phyloP scores from a whole-genome alignment of 1,140 invertebrate species.

The Listronotus oregonensis region DNA sequence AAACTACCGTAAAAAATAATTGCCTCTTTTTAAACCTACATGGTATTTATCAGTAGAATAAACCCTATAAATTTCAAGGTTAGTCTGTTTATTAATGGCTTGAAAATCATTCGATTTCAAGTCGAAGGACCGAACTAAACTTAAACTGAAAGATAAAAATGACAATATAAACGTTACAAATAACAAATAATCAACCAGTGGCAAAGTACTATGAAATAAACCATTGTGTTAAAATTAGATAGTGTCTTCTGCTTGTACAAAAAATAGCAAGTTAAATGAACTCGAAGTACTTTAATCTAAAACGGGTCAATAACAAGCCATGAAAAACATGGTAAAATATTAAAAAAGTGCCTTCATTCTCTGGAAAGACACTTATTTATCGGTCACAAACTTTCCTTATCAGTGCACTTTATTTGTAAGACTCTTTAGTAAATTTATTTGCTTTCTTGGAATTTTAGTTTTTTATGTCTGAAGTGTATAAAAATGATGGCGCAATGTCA shows the following conservation, averaged over 20 bases:
- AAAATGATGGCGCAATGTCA: constrained; percentile 15
- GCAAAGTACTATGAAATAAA: constrained; percentile 29
- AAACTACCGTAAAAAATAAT: too few relatives aligned
- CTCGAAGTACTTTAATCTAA: constrained; percentile 37
- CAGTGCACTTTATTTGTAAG: constrained; percentile 29
- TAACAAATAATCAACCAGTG: constrained; percentile 4
- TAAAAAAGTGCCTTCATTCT: constrained; percentile 39
- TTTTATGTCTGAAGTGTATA: constrained; percentile 31
- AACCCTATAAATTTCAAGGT: too few relatives aligned
- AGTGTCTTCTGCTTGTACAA: constrained; percentile 17
- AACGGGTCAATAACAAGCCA: constrained; percentile 46
- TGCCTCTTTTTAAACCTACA: too few relatives aligned
- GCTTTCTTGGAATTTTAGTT: constrained; percentile 24
- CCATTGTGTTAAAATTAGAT: constrained; percentile 32
- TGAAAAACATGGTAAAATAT: constrained; percentile 41
- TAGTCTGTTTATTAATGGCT: too few relatives aligned
- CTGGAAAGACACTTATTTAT: constrained; percentile 38
- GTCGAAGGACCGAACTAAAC: too few relatives aligned
- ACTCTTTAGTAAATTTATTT: constrained; percentile 16
- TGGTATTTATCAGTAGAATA: too few relatives aligned
- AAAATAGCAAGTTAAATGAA: constrained; percentile 42
- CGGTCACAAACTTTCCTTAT: constrained; percentile 43
- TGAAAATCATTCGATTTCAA: too few relatives aligned
- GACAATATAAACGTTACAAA: too few relatives aligned
- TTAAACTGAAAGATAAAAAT: too few relatives aligned